These are phyloP conservation scores for Helostoma temminkii DNA, from an alignment of 2,797 vertebrate genomes.

Conservation along the genomic window DNA sequence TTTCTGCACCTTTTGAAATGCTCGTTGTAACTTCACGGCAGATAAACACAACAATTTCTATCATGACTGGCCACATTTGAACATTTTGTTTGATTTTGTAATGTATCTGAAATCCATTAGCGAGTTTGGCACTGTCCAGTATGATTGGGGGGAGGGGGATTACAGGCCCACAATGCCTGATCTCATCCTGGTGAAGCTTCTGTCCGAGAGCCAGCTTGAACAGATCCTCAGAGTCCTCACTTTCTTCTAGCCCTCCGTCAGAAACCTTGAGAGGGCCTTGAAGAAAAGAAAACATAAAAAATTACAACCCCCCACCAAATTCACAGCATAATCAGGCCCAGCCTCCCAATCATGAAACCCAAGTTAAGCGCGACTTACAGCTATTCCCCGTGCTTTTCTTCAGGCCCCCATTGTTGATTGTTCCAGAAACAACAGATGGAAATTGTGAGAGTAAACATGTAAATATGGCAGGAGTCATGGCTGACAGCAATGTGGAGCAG, in stretches of 20 bases:
- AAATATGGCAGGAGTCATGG: constrained; percentile 84
- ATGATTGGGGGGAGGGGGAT: constrained; percentile 51
- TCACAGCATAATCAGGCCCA: constrained; percentile 82
- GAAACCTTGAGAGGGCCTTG: constrained; percentile 80
- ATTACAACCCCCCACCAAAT: constrained; percentile 37
- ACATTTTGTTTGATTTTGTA: constrained; percentile 66
- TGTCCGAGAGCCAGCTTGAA: constrained; percentile 43
- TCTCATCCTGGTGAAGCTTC: constrained; percentile 65
- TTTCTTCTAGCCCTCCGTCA: constrained; percentile 53
- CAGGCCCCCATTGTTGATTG: constrained; percentile 81
- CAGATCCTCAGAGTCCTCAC: constrained; percentile 50
- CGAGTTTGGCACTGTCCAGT: constrained; percentile 44
- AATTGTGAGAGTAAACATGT: constrained; percentile 87
- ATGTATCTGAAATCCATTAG: constrained; percentile 71
- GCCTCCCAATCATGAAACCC: constrained; percentile 85
- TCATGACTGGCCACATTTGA: constrained; percentile 43
- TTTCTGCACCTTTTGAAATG: constrained; percentile 18
- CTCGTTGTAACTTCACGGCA: constrained; percentile 16
- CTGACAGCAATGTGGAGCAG: constrained; percentile 62
- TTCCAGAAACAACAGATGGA: constrained; percentile 89
- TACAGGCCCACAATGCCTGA: constrained; percentile 53
- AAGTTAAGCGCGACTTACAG: constrained; percentile 82
- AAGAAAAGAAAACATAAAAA: constrained; percentile 74
- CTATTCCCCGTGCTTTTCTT: constrained; percentile 70
- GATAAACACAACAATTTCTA: constrained; percentile 33